Base-by-base conservation (phyloP, 2,113 vertebrate species). In the Arothron firmamentum region DNA sequence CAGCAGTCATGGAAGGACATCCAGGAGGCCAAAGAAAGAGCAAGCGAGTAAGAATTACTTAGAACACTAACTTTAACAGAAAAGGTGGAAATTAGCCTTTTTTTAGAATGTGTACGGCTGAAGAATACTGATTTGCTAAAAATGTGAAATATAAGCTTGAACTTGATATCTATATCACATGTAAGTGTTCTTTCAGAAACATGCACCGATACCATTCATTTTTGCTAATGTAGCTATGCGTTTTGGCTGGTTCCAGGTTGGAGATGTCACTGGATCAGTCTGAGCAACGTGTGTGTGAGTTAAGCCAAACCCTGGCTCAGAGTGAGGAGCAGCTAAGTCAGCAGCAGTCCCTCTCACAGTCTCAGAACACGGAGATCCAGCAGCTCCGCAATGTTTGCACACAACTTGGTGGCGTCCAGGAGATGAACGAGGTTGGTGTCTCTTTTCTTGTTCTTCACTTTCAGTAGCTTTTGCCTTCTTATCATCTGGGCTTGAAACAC, bases 361-460 rank as follows among this genome's bases (percentile, higher is more conserved):
- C 53, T 15, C 88, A 91, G 78, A 63, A 25, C 67, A 8, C 58
- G 0, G 60, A 68, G 79, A 81, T 91, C 52, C 85, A 90, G 60
- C 79, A 90, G 18, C 85, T 93, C 16, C 75, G 75, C 14, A 86
- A 80, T 0, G 75, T 91, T 43, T 87, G 88, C 52, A 69, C 79
- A 60, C 89, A 94, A 48, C 90, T 92, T 16, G 14, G 31, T 0
- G 72, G 66, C 0, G 73, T 85, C 1, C 72, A 28, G 0, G 94
- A 98, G 67, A 92, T 91, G 75, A 85, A 90, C 14, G 94, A 97
- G 92, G 96, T 96, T 31, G 52, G 74, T 18, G 31, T 42, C 43
- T 57, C 6, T n/a, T 15, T 43, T 14, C 6, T 28, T 28, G 25
- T 28, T 28, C 25, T 28, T 5, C 25, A 28, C 25, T 28, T 28